phyloP scores from a whole-genome alignment of 2,797 vertebrate species.

The Aphelocoma californica region DNA sequence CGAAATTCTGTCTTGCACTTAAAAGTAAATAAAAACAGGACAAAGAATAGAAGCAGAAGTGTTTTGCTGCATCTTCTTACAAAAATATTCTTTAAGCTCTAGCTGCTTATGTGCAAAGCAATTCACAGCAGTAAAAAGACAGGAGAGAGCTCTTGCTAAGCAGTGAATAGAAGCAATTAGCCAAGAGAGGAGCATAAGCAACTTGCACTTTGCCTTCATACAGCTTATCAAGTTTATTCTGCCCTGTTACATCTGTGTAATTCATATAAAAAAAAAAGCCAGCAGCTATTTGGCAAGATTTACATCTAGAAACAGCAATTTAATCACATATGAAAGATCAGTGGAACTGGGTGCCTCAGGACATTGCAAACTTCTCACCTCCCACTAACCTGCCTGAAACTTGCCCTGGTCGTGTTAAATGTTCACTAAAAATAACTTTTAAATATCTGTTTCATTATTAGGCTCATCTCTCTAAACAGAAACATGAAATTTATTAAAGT shows the following conservation, averaged over 20 bases:
- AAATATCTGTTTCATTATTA: conserved; percentile 24
- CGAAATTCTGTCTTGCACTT: neutral
- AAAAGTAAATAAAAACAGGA: neutral
- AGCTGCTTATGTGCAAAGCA: neutral
- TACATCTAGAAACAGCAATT: conserved; percentile 38
- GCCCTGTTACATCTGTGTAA: conserved; percentile 6
- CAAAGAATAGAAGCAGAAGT: neutral
- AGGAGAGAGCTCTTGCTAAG: neutral
- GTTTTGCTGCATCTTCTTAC: neutral
- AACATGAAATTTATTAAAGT: neutral
- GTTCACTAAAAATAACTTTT: conserved; percentile 44
- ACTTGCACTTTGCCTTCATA: neutral
- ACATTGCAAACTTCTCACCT: conserved; percentile 36
- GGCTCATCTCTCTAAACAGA: neutral
- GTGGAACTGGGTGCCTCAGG: conserved; percentile 7
- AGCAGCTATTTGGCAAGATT: conserved; percentile 46
- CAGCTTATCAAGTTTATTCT: conserved; percentile 19
- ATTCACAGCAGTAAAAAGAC: neutral
- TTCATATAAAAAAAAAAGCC: conserved; percentile 38
- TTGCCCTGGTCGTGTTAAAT: neutral
- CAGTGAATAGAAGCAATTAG: conserved; percentile 19
- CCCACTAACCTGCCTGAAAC: conserved; percentile 46
- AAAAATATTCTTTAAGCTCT: neutral
- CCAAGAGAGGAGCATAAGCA: neutral
- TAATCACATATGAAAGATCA: conserved; percentile 35